Conservation (phyloP, 2,888 invertebrate genomes). For the Coelogynopora nodosa region DNA sequence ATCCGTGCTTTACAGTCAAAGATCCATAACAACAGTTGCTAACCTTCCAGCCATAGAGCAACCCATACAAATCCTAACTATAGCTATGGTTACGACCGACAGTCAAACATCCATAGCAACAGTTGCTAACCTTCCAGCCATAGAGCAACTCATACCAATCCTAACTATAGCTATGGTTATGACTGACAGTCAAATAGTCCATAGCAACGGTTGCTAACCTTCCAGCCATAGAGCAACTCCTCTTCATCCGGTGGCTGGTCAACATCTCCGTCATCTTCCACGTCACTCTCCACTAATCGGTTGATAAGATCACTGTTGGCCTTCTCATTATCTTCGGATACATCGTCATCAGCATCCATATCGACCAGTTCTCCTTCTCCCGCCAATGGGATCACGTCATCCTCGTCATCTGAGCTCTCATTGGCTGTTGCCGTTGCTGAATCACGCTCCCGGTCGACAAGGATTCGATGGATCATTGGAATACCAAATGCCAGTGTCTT, state of each 20-base stretch:
- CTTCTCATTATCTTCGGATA: conserved; percentile 47
- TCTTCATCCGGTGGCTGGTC: conserved; percentile 43
- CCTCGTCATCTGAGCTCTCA: conserved; percentile 45
- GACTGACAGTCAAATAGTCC: too few species aligned
- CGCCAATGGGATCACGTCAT: conserved; percentile 45
- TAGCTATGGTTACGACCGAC: too few species aligned
- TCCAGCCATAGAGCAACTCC: conserved; percentile 38
- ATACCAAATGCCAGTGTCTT: conserved; percentile 96
- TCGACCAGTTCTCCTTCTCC: conserved; percentile 49
- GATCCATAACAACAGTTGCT: background rate
- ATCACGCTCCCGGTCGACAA: conserved; percentile 58
- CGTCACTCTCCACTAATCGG: conserved; percentile 44
- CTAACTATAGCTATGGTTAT: too few species aligned
- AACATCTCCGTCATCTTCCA: conserved; percentile 40
- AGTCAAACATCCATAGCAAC: background rate
- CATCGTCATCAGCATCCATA: conserved; percentile 55
- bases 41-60: too few species aligned
- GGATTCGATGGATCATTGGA: conserved; percentile 80
- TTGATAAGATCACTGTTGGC: conserved; percentile 40
- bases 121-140: too few species aligned
- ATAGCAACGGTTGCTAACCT: background rate
- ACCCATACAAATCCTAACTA: too few species aligned
- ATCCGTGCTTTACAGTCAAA: too few species aligned
- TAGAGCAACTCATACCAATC: too few species aligned
- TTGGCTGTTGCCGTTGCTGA: conserved; percentile 46